Evolutionary conservation across 2,113 vertebrate species (phyloP), one percentile per base, ranked within the genome.

Genomic region (Amphiprion ocellaris): DNA sequence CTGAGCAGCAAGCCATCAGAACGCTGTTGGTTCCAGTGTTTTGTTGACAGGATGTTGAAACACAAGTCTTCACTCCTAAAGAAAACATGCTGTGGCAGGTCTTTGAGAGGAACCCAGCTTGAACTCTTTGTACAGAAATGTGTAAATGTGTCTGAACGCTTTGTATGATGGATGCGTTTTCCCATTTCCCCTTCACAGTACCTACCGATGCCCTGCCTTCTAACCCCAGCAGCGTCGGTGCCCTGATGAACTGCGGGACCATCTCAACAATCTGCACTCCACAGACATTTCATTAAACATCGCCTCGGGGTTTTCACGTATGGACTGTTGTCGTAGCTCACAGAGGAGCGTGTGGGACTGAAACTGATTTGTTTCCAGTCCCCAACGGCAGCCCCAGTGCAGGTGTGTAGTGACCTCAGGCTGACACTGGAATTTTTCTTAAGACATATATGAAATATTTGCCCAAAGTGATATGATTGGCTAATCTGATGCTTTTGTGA

Each of bases 281-380:
- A 4, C 55, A 71, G 66, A 65, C 67, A 41, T 60, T 77, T 86
- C 47, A 89, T 83, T 70, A 70, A 78, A 70, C 69, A 24, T 53
- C 17, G 11, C 81, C 79, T 70, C 21, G 0, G 52, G 85, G 50
- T 4, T 30, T 19, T 24, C 66, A 58, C 11, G 62, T 24, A 49
- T 70, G 52, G 68, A 64, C 62, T 59, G 23, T 17, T 79, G 47
- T 56, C 41, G 10, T 33, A 50, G 12, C 54, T 82, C 61, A 71
- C 70, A 62, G 49, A 44, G 7, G 7, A 62, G 17, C 61, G 62
- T 79, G 60, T 74, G 6, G 50, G 10, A 66, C 53, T 50, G 33
- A 54, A 59, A 68, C 39, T 58, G 37, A 82, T 80, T 82, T 86
- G 16, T 16, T 33, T 11, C 8, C 58, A 19, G 1, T 64, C 21